Evolutionary conservation across 2,113 vertebrate genomes (phyloP), one percentile per base, ranked within the genome.

Genomic region (Pelusios castaneus): DNA sequence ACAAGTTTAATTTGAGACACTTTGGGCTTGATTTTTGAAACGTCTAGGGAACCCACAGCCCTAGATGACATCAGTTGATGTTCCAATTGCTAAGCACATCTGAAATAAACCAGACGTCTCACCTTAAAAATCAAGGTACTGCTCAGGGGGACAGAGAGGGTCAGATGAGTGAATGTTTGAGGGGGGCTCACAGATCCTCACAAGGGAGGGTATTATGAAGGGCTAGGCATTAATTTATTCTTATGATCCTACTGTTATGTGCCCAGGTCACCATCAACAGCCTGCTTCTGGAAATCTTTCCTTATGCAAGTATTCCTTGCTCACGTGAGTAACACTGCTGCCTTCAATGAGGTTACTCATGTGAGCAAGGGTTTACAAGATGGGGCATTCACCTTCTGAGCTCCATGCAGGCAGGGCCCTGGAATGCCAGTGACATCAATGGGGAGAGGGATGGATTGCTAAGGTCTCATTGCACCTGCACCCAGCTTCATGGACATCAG

Each of bases 261-360:
- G 84, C 96, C 96, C 56, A 96, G 96, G 90, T 96, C 96, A 96
- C 92, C 95, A 43, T 51, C 95, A 96, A 91, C 21, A 76, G 73
- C 73, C 96, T 95, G 96, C 96, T 94, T 87, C 95, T 93, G 91
- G 90, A 96, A 94, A 97, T 95, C 95, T 92, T 88, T 94, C 82
- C 94, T 96, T 96, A 95, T 87, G 96, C 93, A 95, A 96, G 95
- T 2, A 54, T 63, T 78, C 4, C 24, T 11, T 22, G 5, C 17
- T 38, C 77, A 5, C 19, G 84, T 78, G 93, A 93, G 92, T 34
- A 10, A 67, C 89, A 93, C 90, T 95, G 92, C 91, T 84, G 89
- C 91, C 89, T 58, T 89, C 73, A 43, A 8, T 27, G 41, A 41
- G 22, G 10, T 76, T 41, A 76, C 73, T 45, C 25, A 27, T 45